Evolutionary conservation across 2,797 vertebrate species (phyloP).

Genomic region (Poeciliopsis presidionis): DNA sequence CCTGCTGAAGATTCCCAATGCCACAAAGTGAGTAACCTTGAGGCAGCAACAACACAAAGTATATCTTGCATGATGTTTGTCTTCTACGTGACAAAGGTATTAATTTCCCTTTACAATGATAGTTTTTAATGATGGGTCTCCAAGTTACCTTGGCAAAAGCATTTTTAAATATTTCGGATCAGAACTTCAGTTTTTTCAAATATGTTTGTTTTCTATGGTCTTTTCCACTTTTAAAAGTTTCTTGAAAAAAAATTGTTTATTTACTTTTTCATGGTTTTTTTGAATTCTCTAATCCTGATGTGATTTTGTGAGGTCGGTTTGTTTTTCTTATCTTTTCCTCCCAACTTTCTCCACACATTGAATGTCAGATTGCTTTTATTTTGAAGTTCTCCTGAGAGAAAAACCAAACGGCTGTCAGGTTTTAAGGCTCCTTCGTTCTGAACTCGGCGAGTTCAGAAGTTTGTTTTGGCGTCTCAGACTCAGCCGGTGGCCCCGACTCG

Average conservation of each 20-base stretch:
- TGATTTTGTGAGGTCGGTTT: neutral
- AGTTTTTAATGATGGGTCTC: too few relatives aligned
- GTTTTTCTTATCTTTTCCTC: neutral
- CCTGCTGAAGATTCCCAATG: too few relatives aligned
- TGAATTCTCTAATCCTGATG: neutral
- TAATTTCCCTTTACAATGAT: too few relatives aligned
- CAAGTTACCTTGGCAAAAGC: too few relatives aligned
- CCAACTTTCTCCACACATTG: neutral
- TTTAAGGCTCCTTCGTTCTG: neutral
- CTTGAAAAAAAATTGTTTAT: neutral
- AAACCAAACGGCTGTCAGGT: slow-evolving; percentile 7
- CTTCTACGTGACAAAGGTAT: too few relatives aligned
- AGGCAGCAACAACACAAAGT: too few relatives aligned
- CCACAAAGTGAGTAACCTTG: too few relatives aligned
- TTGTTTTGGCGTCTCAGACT: slow-evolving; percentile 13
- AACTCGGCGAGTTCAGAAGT: neutral
- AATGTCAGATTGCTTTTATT: slow-evolving; percentile 15
- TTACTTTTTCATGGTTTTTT: neutral
- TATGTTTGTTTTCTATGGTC: neutral
- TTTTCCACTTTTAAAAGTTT: neutral
- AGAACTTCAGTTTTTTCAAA: neutral
- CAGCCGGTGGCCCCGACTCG: slow-evolving; percentile 21
- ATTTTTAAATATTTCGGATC: too few relatives aligned
- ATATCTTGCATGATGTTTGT: too few relatives aligned
- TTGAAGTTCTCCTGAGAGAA: slow-evolving; percentile 24